Base-by-base conservation (phyloP, 2,797 vertebrate species). In the Galaxias olidus region DNA sequence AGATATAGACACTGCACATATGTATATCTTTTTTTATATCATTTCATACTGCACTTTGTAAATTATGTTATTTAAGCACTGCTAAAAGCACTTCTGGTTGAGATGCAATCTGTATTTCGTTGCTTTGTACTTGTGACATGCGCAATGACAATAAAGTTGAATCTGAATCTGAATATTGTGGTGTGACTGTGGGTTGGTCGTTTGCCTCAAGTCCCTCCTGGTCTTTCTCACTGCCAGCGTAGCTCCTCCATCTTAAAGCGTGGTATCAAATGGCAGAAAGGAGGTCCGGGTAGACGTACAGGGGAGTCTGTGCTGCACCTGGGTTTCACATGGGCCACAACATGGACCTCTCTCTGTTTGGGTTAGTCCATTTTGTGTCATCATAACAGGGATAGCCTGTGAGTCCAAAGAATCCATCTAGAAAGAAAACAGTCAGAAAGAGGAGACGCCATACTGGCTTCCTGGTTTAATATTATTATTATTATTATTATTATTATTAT, bases 251-350 rank as follows among this genome's bases (percentile, higher is more conserved):
- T 51, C 66, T 68, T 76, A 64, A 76, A 69, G 74, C 55, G 81
- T 81, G 75, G 74, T 47, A 81, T 83, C 65, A 11, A 42, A 52
- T 71, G 64, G 66, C 58, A 74, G 61, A 64, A 50, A 61, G 17
- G 71, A 59, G 66, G 52, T 80, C 44, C 12, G 13, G 66, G 74
- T 30, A 59, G 71, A 71, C 20, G 45, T 18, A 54, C 63, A 30
- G 61, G 76, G 81, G 79, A 53, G 73, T 78, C 77, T 88, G 72
- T 66, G 59, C 50, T 64, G 65, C 84, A 86, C 78, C 76, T 77
- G 80, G 78, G 72, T 76, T 79, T 85, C 63, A 69, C 72, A 69
- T 74, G 65, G 71, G 58, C 66, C 48, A 55, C 61, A 61, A 69
- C 72, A 69, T 30, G 30, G 30, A 30, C 30, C 30, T 30, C 30